Conservation (phyloP, 2,113 vertebrate species). For the Sterna hirundo region DNA sequence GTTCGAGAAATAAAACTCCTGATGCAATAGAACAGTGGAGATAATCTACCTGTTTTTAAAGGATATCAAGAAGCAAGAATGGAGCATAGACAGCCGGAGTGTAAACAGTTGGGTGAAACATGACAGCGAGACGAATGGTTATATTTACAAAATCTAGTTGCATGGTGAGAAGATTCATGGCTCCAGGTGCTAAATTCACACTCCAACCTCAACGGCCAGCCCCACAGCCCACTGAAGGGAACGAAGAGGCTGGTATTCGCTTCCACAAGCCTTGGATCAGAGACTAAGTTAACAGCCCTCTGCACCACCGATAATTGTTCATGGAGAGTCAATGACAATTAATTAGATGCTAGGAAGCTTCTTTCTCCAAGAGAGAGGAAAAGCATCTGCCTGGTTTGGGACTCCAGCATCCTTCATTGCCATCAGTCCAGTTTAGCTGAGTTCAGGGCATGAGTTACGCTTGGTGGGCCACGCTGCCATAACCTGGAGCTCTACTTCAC, state of each 20-base stretch:
- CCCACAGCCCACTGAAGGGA: not conserved
- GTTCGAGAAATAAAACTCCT: not conserved
- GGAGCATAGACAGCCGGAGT: not conserved
- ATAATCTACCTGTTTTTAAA: not conserved
- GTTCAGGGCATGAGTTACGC: not conserved
- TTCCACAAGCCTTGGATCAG: not conserved
- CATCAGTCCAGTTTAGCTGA: not conserved
- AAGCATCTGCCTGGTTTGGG: not conserved
- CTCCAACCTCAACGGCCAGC: not conserved
- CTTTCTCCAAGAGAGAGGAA: not conserved
- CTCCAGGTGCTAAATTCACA: not conserved
- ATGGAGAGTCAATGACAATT: not conserved
- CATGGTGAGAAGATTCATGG: not conserved
- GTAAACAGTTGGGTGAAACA: not conserved
- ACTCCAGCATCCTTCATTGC: not conserved
- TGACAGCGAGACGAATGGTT: not conserved
- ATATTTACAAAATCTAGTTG: not conserved
- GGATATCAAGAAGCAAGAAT: not conserved
- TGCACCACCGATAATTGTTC: not conserved
- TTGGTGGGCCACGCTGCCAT: rapidly evolving
- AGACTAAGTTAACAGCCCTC: not conserved
- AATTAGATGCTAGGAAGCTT: not conserved
- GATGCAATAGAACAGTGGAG: not conserved
- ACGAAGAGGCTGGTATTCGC: rapidly evolving
- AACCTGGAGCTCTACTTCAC: not conserved